Evolutionary conservation across 2,797 vertebrate species (phyloP), one percentile per base, ranked within the genome.

Genomic region (Emys orbicularis): DNA sequence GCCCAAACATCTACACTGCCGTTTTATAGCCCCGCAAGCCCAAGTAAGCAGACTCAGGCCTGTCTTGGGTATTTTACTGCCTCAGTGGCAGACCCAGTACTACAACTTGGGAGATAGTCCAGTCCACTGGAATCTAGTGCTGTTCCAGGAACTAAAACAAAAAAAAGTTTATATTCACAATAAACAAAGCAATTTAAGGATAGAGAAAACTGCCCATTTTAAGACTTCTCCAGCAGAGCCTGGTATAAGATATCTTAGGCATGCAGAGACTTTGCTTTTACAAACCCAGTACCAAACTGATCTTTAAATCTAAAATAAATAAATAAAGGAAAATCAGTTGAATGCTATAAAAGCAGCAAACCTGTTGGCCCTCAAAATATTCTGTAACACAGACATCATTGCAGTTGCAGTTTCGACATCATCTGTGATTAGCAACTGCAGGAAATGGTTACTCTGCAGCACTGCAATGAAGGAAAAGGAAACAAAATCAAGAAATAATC

Each of bases 401-500:
- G 97, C 95, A 90, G 98, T 90, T 91, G 98, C 98, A 93, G 99
- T 98, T 37, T 98, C 97, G 92, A 98, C 98, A 65, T 99, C 98
- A 79, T 99, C 99, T 72, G 98, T 98, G 98, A 99, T 98, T 95
- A 99, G 98, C 95, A 99, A 96, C 83, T 98, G 98, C 94, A 99
- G 98, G 79, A 99, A 99, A 93, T 98, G 98, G 95, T 98, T 97
- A 47, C 98, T 99, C 92, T 98, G 98, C 89, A 99, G 98, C 31
- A 99, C 99, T 99, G 97, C 16, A 92, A 90, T 77, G 88, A 96
- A 76, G 91, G 57, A 88, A 88, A 92, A 96, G 72, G 81, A 94
- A 95, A 90, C 12, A 92, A 87, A 92, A 87, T 76, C 52, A 83
- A 1, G 1, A 25, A 88, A 37, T 34, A 90, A 84, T 79, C 76